Conservation (phyloP, 2,113 vertebrate species). For the Callipepla californica region DNA sequence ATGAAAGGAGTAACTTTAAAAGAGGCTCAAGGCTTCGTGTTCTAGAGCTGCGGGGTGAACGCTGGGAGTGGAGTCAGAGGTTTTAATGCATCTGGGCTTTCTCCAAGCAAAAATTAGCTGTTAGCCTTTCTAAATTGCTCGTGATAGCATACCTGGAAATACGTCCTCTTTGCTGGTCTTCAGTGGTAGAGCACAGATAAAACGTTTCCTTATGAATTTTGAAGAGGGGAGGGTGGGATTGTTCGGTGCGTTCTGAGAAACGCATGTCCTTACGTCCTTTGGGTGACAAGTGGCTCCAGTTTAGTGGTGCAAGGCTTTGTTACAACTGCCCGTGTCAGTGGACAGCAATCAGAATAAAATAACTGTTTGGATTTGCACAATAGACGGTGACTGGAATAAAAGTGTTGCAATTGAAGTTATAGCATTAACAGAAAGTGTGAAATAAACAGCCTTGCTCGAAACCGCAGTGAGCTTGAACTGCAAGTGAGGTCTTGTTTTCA, state of each 20-base stretch:
- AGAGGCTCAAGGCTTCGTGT: neutral
- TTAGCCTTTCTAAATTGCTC: neutral
- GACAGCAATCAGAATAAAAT: neutral
- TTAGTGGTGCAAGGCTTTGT: neutral
- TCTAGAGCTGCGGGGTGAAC: rapidly evolving
- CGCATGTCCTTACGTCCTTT: rapidly evolving
- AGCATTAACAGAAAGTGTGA: neutral
- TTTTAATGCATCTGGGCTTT: neutral
- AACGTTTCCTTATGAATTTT: neutral
- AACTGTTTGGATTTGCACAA: neutral
- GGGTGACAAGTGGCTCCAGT: rapidly evolving
- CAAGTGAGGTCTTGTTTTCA: neutral
- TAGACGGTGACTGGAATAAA: neutral
- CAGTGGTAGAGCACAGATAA: neutral
- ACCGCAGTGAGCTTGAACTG: neutral
- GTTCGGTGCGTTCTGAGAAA: neutral
- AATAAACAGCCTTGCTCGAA: neutral
- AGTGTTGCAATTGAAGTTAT: neutral
- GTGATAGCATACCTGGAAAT: neutral
- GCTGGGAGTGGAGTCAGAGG: neutral
- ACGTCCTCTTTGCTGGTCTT: neutral
- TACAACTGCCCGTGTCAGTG: neutral
- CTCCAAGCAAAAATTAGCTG: neutral
- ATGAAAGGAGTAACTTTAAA: neutral
- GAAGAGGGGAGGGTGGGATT: neutral